A percentile compares a stretch with the other conserved stretches of the same genome.
phyloP scores from a whole-genome alignment of 2,797 vertebrate species.

The Chelmon rostratus region DNA sequence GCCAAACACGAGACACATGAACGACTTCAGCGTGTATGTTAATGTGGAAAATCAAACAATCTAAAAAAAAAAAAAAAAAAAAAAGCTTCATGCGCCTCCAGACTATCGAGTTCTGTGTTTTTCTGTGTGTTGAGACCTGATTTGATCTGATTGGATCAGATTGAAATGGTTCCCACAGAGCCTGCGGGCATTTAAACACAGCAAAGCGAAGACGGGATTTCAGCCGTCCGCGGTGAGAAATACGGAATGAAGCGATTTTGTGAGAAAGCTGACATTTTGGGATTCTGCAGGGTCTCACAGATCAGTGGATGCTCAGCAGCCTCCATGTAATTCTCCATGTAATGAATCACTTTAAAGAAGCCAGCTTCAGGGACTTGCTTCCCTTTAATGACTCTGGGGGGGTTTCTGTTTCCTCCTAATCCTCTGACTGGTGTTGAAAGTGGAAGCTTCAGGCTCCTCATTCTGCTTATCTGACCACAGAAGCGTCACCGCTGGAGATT shows the following conservation, averaged over 20 bases:
- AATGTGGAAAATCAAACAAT: background rate
- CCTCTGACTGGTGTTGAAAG: constrained; percentile 52
- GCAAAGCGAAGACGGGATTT: constrained; percentile 18
- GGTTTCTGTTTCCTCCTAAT: constrained; percentile 45
- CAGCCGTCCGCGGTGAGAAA: constrained; percentile 14
- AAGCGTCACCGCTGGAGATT: constrained; percentile 23
- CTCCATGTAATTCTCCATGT: constrained; percentile 37
- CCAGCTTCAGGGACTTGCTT: constrained; percentile 12
- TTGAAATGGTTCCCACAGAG: constrained; percentile 27
- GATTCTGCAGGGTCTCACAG: constrained; percentile 16
- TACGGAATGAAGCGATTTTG: constrained; percentile 18
- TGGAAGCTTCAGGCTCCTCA: constrained; percentile 8
- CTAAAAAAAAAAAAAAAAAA: too few species aligned
- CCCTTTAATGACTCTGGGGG: constrained; percentile 35
- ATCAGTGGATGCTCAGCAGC: constrained; percentile 32
- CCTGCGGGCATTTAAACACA: constrained; percentile 20
- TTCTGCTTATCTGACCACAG: constrained; percentile 14
- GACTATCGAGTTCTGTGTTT: background rate
- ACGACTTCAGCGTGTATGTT: background rate
- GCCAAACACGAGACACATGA: background rate
- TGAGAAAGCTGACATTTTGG: constrained; percentile 34
- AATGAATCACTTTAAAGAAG: constrained; percentile 42
- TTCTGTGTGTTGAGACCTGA: background rate
- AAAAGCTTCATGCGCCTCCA: background rate
- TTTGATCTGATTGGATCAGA: constrained; percentile 26